Base-by-base conservation (phyloP, 2,113 vertebrate species). In the Anas platyrhynchos region DNA sequence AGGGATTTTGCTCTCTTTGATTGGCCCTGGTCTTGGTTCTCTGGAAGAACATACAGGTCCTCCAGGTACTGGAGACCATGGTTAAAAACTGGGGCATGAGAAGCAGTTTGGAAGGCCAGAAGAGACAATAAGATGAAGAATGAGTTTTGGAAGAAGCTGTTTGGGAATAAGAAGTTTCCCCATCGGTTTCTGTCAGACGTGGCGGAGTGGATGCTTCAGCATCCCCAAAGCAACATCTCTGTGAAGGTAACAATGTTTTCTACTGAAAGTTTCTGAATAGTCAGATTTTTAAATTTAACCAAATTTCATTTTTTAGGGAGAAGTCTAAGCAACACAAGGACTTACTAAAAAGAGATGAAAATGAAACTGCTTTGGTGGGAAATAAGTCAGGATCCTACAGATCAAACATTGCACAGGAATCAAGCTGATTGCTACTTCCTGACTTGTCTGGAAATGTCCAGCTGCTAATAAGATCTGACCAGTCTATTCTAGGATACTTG, bases 211-310 rank as follows among this genome's bases (percentile, higher is more conserved):
- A 93, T 91, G 71, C 36, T 75, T 83, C 63, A 71, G 85, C 68
- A 88, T 81, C 52, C 91, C 68, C 85, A 67, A 77, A 90, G 72
- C 67, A 92, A 66, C 38, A 54, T 56, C 80, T 88, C 52, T 90
- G 65, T 81, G 86, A 91, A 48, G 25, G 61, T 8, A 48, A 81
- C 86, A 95, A 62, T 68, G 31, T 78, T 96, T 91, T 94, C 76
- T 86, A 85, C 88, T 88, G 72, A 88, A 91, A 96, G 68, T 56
- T 75, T 88, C 44, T 69, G 43, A 93, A 93, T 43, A 95, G 72
- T n/a, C 36, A 80, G 54, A 72, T 89, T 63, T 93, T 84, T 86
- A 93, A 88, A 72, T 95, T 62, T 91, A 88, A 94, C 82, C 89
- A 16, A 43, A 74, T 88, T 91, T 77, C 2, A 38, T 67, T 88